Evolutionary conservation across 2,797 vertebrate species (phyloP).

Genomic region (Sebastes steindachneri): DNA sequence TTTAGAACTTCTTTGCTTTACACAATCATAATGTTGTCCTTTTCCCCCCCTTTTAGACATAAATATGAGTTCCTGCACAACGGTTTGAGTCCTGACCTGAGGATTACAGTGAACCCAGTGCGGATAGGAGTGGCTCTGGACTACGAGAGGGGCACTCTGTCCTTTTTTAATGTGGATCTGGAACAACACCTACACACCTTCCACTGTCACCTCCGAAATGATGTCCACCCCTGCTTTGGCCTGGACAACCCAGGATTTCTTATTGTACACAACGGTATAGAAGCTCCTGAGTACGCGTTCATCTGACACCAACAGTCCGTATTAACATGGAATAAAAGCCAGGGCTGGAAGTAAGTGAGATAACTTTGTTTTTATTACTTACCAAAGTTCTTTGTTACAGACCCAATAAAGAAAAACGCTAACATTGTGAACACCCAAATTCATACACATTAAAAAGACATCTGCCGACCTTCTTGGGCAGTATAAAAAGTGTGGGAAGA

Average conservation of each 20-base stretch:
- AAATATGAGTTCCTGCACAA: constrained; percentile 93
- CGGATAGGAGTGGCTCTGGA: constrained; percentile 91
- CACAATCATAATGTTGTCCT: not conserved
- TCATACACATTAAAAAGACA: not conserved
- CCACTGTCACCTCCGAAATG: constrained; percentile 80
- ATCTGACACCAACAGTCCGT: constrained; percentile 38
- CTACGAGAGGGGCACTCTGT: constrained; percentile 85
- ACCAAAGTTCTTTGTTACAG: not conserved
- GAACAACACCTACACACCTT: constrained; percentile 92
- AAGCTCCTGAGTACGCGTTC: constrained; percentile 72
- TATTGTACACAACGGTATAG: constrained; percentile 83
- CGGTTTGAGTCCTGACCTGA: constrained; percentile 89
- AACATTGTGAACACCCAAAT: not conserved
- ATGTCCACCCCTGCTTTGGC: constrained; percentile 92
- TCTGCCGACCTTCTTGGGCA: not conserved
- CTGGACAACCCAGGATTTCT: constrained; percentile 90
- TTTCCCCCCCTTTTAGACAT: constrained; percentile 78
- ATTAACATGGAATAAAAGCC: not conserved
- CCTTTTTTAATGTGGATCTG: constrained; percentile 90
- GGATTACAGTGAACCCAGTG: constrained; percentile 87
- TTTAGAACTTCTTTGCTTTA: not conserved
- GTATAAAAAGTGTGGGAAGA: not conserved
- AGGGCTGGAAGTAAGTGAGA: not conserved
- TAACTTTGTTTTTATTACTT: not conserved
- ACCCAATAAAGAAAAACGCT: not conserved